Evolutionary conservation across 2,113 vertebrate species (phyloP).

Genomic region (Petrocephalus microphthalmus): DNA sequence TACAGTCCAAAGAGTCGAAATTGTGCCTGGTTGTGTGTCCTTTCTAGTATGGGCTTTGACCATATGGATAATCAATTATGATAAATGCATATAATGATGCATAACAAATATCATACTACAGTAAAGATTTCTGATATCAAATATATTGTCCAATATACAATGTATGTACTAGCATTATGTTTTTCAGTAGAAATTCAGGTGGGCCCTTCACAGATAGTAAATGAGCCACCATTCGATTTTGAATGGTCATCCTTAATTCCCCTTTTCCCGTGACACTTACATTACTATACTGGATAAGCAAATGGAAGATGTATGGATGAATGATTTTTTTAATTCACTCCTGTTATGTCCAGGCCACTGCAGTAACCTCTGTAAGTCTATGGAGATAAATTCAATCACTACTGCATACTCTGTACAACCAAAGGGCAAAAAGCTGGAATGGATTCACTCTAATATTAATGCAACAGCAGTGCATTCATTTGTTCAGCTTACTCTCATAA

Average conservation of each 20-base stretch:
- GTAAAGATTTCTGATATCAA: not conserved
- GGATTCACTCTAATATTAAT: not conserved
- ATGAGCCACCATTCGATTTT: not conserved
- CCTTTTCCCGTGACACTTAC: not conserved
- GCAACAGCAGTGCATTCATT: not conserved
- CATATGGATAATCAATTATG: too few species aligned
- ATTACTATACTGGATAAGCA: not conserved
- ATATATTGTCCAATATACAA: not conserved
- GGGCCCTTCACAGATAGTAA: not conserved
- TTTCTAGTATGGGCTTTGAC: not conserved
- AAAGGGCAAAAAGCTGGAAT: not conserved
- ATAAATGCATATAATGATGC: not conserved
- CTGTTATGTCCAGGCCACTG: not conserved
- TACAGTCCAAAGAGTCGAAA: not conserved
- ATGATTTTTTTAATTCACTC: not conserved
- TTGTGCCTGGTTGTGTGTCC: not conserved
- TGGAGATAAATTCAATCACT: not conserved
- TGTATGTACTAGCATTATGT: not conserved
- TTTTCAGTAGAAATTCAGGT: not conserved
- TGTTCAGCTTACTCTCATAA: not conserved
- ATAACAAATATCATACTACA: not conserved
- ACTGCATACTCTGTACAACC: not conserved
- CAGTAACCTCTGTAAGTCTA: not conserved
- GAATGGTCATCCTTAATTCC: not conserved
- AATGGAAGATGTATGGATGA: not conserved